A percentile compares a stretch with the other conserved stretches of the same genome.
Evolutionary conservation across 2,113 vertebrate genomes (phyloP).

Genomic region (Cebidichthys violaceus): DNA sequence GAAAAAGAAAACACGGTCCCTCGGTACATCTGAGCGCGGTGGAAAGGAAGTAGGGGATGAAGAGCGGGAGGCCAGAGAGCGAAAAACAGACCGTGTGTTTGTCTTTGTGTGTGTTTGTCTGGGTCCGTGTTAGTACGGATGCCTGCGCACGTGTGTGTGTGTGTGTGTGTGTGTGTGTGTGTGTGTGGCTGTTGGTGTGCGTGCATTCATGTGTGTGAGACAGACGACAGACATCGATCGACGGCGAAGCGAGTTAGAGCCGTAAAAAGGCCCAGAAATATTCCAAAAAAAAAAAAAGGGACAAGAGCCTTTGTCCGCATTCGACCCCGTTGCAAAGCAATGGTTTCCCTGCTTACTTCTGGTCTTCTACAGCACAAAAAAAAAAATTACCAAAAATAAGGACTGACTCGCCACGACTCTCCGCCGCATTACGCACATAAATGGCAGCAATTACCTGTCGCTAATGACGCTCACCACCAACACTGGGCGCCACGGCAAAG

Average conservation of each 20-base stretch:
- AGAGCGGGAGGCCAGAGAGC: slow-evolving; percentile 11
- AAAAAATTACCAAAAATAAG: no score
- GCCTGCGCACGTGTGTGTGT: background rate
- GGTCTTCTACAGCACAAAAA: background rate
- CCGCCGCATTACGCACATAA: slow-evolving; percentile 33
- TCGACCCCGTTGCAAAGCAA: slow-evolving; percentile 25
- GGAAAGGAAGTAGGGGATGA: slow-evolving; percentile 23
- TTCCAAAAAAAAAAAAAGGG: slow-evolving; percentile 27
- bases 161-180: background rate
- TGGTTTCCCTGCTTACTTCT: background rate
- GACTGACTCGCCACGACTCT: slow-evolving; percentile 24
- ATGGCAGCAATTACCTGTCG: slow-evolving; percentile 65
- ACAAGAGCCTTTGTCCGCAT: slow-evolving; percentile 36
- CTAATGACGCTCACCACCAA: slow-evolving; percentile 66
- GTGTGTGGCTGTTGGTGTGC: background rate
- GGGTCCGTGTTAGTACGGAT: slow-evolving; percentile 11
- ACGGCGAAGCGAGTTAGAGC: slow-evolving; percentile 39
- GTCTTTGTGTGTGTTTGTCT: slow-evolving; percentile 21
- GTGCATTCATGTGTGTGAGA: slow-evolving; percentile 25
- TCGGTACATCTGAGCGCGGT: slow-evolving; percentile 49
- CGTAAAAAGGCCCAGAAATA: background rate
- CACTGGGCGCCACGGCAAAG: slow-evolving; percentile 53
- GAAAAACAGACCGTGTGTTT: slow-evolving; percentile 18
- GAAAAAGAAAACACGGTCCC: slow-evolving; percentile 47
- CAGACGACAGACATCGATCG: slow-evolving; percentile 64